phyloP scores from a whole-genome alignment of 2,888 invertebrate genomes.

The Melieria omissa region DNA sequence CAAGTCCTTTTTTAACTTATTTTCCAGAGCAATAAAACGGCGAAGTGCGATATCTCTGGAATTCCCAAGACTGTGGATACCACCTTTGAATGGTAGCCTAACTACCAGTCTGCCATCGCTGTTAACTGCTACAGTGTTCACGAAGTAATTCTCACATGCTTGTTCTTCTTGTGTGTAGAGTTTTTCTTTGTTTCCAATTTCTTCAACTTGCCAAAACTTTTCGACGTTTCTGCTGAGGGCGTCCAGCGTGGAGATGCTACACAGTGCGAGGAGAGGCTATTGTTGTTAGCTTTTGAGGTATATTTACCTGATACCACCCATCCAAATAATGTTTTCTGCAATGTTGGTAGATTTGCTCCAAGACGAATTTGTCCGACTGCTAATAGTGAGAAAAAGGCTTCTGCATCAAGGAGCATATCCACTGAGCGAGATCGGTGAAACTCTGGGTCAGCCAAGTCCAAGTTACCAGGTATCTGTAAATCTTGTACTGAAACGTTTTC shows the following conservation, averaged over 20 bases:
- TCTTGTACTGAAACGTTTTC: background rate
- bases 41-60: conserved; percentile 27
- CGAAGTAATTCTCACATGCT: conserved; percentile 40
- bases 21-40: conserved; percentile 37
- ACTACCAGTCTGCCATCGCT: too few species aligned
- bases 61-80: too few species aligned
- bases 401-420: conserved; percentile 34
- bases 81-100: too few species aligned
- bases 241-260: conserved; percentile 8
- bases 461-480: background rate
- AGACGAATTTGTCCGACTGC: too few species aligned
- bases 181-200: conserved; percentile 21
- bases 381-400: too few species aligned
- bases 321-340: conserved; percentile 39
- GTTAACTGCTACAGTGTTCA: conserved; percentile 1
- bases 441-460: background rate
- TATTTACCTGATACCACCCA: conserved; percentile 37
- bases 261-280: background rate
- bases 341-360: conserved; percentile 25
- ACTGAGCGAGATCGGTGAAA: conserved; percentile 10
- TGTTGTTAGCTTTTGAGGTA: background rate
- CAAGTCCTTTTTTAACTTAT: background rate
- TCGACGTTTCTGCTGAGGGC: conserved; percentile 20
- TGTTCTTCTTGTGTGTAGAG: conserved; percentile 21
- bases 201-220: background rate